Evolutionary conservation across 2,113 vertebrate genomes (phyloP).

Genomic region (Corapipo altera): DNA sequence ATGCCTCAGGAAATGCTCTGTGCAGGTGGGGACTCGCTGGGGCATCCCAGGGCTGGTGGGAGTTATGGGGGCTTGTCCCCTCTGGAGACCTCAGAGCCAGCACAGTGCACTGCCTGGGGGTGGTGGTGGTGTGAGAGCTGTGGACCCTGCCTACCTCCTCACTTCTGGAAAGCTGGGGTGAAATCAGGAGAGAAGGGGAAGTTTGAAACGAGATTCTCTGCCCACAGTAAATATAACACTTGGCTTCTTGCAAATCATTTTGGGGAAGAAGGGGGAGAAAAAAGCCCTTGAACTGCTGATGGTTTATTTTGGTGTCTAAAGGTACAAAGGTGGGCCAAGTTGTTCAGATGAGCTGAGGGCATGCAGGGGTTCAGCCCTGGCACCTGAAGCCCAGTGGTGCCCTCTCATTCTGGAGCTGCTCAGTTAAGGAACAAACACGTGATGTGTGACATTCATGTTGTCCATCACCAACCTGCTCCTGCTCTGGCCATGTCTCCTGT

Average conservation of each 20-base stretch:
- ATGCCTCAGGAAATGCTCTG: neutral
- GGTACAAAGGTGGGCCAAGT: neutral
- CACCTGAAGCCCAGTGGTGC: neutral
- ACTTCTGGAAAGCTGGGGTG: neutral
- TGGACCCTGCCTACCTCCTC: neutral
- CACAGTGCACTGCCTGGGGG: fast-evolving
- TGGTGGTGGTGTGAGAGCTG: fast-evolving
- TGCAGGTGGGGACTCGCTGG: neutral
- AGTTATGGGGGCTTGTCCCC: fast-evolving
- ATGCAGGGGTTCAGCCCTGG: neutral
- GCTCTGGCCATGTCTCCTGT: neutral
- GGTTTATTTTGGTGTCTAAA: neutral
- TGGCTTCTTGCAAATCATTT: neutral
- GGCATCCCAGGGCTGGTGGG: neutral
- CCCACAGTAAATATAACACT: neutral
- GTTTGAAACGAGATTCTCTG: neutral
- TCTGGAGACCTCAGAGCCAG: neutral
- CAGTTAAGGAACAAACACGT: fast-evolving
- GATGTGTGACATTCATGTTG: fast-evolving
- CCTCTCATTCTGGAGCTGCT: neutral
- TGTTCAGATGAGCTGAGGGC: neutral
- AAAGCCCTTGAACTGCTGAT: neutral
- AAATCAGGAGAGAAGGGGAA: neutral
- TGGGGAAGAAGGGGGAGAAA: fast-evolving
- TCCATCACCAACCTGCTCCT: neutral